Evolutionary conservation across 2,113 vertebrate species (phyloP).

Genomic region (Asarcornis scutulata): DNA sequence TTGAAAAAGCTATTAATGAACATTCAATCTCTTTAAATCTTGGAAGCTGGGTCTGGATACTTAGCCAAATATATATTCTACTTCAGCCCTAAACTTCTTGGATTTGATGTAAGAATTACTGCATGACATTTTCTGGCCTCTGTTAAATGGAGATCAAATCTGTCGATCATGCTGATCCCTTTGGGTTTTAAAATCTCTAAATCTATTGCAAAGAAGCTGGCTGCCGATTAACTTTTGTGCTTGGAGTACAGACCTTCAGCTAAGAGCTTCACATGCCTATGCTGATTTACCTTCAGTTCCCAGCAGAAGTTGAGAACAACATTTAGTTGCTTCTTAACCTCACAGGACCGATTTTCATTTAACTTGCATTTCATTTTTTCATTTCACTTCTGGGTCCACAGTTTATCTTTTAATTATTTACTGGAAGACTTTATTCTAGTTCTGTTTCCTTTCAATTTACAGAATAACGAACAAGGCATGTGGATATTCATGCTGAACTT

Average conservation of each 20-base stretch:
- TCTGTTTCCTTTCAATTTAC: background rate
- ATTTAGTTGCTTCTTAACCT: background rate
- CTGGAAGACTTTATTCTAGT: background rate
- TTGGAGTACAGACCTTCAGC: background rate
- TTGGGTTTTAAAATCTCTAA: background rate
- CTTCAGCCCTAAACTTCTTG: background rate
- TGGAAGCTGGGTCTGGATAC: background rate
- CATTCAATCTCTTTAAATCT: background rate
- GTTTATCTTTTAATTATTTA: background rate
- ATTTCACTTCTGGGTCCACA: background rate
- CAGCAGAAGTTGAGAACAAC: background rate
- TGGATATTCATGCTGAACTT: background rate
- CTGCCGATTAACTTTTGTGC: background rate
- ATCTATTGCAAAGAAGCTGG: background rate
- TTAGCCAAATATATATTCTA: background rate
- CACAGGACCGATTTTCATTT: background rate
- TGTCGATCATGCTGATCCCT: background rate
- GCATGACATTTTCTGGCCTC: background rate
- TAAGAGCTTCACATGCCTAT: background rate
- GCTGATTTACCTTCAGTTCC: background rate
- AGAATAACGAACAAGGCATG: background rate
- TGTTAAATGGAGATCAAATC: background rate
- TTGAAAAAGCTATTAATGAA: background rate
- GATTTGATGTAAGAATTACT: slow-evolving; percentile 5
- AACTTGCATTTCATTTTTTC: background rate